Conservation (phyloP, 2,797 vertebrate genomes). For the Buceros bicornis region DNA sequence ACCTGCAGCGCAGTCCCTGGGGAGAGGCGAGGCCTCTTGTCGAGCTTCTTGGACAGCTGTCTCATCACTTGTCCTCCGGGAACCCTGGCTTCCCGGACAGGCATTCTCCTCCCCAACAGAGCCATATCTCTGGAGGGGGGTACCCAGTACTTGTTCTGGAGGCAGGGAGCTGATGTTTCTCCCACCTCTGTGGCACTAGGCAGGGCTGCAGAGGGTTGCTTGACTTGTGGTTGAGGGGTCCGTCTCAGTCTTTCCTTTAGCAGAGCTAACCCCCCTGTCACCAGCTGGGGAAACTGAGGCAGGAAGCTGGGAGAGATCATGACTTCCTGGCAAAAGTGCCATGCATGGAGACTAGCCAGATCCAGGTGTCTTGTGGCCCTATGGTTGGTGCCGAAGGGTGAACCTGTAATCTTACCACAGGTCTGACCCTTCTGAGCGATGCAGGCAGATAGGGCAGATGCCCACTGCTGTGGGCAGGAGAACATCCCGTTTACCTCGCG, state of each 20-base stretch:
- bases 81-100: neutral
- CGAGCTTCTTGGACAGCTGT: neutral
- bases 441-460: neutral
- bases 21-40: conserved; percentile 20
- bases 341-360: neutral
- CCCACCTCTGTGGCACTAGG: neutral
- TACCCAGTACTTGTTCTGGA: neutral
- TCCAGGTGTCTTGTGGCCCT: accelerated
- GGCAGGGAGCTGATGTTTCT: neutral
- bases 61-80: conserved; percentile 19
- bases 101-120: neutral
- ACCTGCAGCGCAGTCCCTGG: conserved; percentile 24
- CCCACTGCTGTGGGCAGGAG: neutral
- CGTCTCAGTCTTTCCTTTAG: neutral
- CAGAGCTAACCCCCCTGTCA: neutral
- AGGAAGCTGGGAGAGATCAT: neutral
- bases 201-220: neutral
- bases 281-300: conserved; percentile 7
- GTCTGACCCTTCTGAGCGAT: accelerated
- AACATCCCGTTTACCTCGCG: neutral
- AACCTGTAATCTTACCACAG: neutral
- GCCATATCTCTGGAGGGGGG: neutral
- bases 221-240: neutral
- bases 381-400: neutral
- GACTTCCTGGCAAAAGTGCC: neutral